These are phyloP conservation scores for Scleropages formosus DNA, from an alignment of 2,797 vertebrate genomes.

Conservation along the genomic window DNA sequence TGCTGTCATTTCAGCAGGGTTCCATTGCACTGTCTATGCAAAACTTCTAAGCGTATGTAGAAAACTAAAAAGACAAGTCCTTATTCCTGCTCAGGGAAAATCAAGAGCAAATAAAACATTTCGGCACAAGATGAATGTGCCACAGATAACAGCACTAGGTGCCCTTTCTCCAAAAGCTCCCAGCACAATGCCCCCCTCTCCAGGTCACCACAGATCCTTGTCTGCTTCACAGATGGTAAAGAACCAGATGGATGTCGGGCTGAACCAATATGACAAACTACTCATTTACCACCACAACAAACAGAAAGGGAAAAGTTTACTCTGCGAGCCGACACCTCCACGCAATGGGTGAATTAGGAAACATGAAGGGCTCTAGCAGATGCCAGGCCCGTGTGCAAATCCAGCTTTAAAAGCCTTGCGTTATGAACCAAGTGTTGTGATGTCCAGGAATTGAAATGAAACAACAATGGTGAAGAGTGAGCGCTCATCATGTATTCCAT, in stretches of 20 bases:
- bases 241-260: constrained; percentile 40
- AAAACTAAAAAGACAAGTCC: not conserved
- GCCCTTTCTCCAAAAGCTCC: not conserved
- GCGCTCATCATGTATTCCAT: not conserved
- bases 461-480: not conserved
- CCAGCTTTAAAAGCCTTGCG: constrained; percentile 26
- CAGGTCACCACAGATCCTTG: constrained; percentile 37
- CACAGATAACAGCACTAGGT: not conserved
- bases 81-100: not conserved
- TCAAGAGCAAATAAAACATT: not conserved
- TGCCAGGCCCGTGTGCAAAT: constrained; percentile 20
- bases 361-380: constrained; percentile 34
- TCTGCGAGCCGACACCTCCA: constrained; percentile 39
- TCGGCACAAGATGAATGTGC: not conserved
- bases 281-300: constrained; percentile 48
- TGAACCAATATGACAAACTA: constrained; percentile 36
- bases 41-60: not conserved
- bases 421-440: not conserved
- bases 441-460: not conserved
- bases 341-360: constrained; percentile 37
- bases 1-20: not conserved
- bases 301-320: constrained; percentile 42
- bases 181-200: constrained; percentile 3
- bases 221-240: constrained; percentile 41
- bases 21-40: not conserved